Evolutionary conservation across 2,797 vertebrate species (phyloP).

Genomic region (Diceros bicornis): DNA sequence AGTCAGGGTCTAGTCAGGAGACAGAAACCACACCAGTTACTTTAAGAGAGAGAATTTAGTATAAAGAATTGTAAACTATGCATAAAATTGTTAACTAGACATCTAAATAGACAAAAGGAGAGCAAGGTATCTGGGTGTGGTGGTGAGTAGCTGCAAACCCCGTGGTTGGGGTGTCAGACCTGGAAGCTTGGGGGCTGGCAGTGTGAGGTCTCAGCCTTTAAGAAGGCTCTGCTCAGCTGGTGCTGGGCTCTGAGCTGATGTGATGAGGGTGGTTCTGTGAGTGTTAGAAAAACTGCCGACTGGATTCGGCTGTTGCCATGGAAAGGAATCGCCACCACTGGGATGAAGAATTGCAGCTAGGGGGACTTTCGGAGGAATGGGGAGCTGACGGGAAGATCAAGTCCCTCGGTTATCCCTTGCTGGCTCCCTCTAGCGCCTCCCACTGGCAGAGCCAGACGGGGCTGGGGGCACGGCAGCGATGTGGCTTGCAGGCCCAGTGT

Average conservation of each 20-base stretch:
- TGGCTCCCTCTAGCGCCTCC: rapidly evolving
- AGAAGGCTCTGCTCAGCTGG: neutral
- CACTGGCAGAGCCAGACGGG: neutral
- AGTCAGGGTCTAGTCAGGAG: neutral
- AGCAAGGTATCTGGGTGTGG: too few relatives aligned
- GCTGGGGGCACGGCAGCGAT: too few relatives aligned
- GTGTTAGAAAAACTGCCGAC: neutral
- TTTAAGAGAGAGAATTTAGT: neutral
- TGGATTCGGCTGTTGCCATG: neutral
- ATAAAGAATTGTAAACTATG: neutral
- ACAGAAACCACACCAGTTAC: neutral
- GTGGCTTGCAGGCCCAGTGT: neutral
- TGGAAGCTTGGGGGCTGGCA: rapidly evolving
- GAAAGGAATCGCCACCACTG: rapidly evolving
- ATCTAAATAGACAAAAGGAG: neutral
- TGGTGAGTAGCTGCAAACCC: neutral
- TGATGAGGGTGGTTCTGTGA: neutral
- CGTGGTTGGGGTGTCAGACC: too few relatives aligned
- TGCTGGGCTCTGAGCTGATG: neutral
- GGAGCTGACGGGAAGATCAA: neutral
- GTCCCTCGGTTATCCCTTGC: neutral
- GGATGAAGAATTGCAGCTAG: neutral
- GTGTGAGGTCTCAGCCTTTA: neutral
- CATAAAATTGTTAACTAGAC: neutral
- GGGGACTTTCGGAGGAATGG: neutral